Base-by-base conservation (phyloP, 2,888 invertebrate genomes). In the Sminthurinus aureus region DNA sequence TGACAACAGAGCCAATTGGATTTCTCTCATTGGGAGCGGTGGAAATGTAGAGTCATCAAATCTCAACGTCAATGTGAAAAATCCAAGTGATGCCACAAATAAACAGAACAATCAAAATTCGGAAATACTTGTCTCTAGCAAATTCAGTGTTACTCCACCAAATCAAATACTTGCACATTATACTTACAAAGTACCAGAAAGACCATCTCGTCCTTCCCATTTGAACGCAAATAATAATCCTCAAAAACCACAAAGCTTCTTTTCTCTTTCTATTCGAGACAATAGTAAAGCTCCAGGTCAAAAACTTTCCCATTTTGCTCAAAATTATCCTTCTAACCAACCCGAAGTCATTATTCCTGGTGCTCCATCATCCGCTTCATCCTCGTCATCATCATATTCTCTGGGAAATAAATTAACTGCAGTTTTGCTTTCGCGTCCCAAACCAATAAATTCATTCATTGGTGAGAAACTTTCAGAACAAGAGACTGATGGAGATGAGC, bases 1-100 rank as follows among this genome's bases (percentile, higher is more conserved):
- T 15, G 82, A 82, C 38, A 82, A 82, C 51, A 82, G 76, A 76
- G 82, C 82, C 2, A 82, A 82, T 38, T 82, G 82, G 82, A 51
- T 24, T 15, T 82, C 82, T 15, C 58, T 82, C n/a, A 58, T 81
- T 0, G 67, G 67, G n/a, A n/a, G n/a, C n/a, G n/a, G n/a, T n/a
- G n/a, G n/a, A n/a, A n/a, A n/a, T n/a, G n/a, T n/a, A n/a, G n/a
- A n/a, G n/a, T n/a, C n/a, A n/a, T 20, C 67, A n/a, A 13, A 13
- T 20, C 9, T 67, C 20, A 13, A 13, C n/a, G 6, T 67, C 67
- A 13, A 13, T n/a, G 6, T n/a, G 8, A 8, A 13, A 18, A 20
- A 18, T 22, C 6, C 24, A 12, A 24, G 4, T 24, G 6, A 67
- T n/a, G 6, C 20, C 8, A 6, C 9, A 52, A 13, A 8, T 11